Evolutionary conservation across 2,113 vertebrate species (phyloP).

Genomic region (Syrmaticus mikado): DNA sequence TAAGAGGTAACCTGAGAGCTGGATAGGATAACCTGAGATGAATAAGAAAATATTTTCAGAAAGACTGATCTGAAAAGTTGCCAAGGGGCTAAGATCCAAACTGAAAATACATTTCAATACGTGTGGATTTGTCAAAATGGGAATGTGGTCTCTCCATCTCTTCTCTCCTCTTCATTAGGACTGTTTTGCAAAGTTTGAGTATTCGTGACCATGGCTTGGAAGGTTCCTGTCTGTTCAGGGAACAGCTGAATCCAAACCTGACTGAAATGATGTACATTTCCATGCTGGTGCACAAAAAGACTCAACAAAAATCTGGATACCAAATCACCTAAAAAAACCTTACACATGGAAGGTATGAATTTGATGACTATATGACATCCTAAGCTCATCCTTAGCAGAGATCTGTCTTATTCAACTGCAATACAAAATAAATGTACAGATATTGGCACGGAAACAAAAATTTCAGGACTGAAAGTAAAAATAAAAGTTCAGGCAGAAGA

Average conservation of each 20-base stretch:
- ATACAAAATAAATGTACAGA: conserved; percentile 68
- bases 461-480: conserved; percentile 54
- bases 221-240: neutral
- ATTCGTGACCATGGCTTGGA: neutral
- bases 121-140: neutral
- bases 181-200: neutral
- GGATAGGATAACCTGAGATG: neutral
- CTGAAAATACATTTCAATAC: neutral
- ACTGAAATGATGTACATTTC: neutral
- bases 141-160: neutral
- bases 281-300: neutral
- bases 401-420: conserved; percentile 50
- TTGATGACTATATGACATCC: conserved; percentile 44
- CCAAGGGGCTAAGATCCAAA: neutral
- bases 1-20: neutral
- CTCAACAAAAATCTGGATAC: conserved; percentile 26
- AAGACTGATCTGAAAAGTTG: neutral
- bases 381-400: conserved; percentile 46
- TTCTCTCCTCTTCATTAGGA: neutral
- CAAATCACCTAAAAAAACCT: conserved; percentile 38
- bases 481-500: conserved; percentile 35
- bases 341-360: conserved; percentile 13
- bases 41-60: conserved; percentile 1
- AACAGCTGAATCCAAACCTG: neutral
- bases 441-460: conserved; percentile 57